Evolutionary conservation across 2,888 invertebrate genomes (phyloP), one percentile per base, ranked within the genome.

Genomic region (Nomada flava): DNA sequence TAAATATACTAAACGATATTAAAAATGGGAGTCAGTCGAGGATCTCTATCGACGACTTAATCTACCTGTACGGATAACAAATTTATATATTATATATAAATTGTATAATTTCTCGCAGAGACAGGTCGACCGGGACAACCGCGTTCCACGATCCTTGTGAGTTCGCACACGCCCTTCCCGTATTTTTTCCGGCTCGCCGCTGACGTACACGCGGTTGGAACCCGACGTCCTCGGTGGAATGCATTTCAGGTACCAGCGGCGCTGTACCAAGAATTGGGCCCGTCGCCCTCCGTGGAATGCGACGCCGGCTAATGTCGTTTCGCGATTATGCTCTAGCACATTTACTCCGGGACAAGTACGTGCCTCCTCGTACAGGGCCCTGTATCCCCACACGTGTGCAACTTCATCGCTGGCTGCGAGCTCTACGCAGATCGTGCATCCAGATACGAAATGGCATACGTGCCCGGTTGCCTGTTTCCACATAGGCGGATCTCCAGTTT

Each of bases 231-330:
- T 79, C 85, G 79, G 70, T 75, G 85, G 85, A 85, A 85, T 85
- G 85, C 84, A 73, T 85, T 85, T 85, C 84, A 86, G 80, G 83
- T 75, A 86, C 87, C 82, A 81, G 86, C 87, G 71, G 71, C 87
- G 85, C 76, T 89, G 85, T 89, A 88, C 86, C 90, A 86, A 89
- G 90, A 90, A 90, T 89, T 87, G 86, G 87, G 84, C 85, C 86
- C 88, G 83, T 84, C 83, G 83, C 83, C 83, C 83, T 84, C 79
- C 73, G 68, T 73, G 83, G 83, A 82, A 84, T 84, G 83, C 83
- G 65, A 82, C 83, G 72, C 76, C 79, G 68, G 75, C 55, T 84
- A 84, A 84, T 82, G 83, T 79, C 83, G 72, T 84, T 84, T 84
- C 72, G 73, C 83, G 83, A 84, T 84, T 84, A 84, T 82, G 79